These are phyloP conservation scores for Sclerurus mexicanus DNA, from an alignment of 2,113 vertebrate species.

Conservation along the genomic window DNA sequence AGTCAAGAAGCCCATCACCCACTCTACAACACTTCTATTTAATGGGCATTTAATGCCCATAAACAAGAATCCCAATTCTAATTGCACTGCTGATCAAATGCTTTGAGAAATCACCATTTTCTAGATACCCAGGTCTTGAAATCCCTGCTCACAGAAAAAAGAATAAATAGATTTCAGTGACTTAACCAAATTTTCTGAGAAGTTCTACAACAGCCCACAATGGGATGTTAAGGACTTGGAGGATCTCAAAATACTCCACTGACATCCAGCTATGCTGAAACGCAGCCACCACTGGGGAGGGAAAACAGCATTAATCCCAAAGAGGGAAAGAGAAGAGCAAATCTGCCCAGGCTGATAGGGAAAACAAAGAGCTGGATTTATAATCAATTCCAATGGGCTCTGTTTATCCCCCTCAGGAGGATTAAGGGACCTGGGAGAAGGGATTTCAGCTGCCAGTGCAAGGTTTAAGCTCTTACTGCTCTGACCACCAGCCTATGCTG, in stretches of 20 bases:
- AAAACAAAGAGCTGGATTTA: neutral
- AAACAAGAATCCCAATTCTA: neutral
- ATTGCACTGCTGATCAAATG: neutral
- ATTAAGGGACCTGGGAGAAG: neutral
- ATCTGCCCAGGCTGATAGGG: neutral
- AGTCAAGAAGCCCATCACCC: neutral
- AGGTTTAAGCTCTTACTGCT: constrained; percentile 15
- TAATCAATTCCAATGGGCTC: neutral
- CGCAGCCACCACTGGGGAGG: neutral
- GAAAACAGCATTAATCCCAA: neutral
- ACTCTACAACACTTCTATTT: neutral
- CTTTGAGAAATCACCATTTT: neutral
- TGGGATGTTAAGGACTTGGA: neutral
- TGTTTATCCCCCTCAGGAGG: neutral
- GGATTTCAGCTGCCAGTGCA: neutral
- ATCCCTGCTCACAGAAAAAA: neutral
- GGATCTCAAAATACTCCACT: neutral
- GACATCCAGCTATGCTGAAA: neutral
- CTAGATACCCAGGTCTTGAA: neutral
- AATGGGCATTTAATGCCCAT: neutral
- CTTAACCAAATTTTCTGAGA: neutral
- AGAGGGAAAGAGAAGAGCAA: neutral
- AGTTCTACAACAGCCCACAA: neutral
- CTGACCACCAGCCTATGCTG: neutral
- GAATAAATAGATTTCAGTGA: neutral